Base-by-base conservation (phyloP, 2,888 invertebrate genomes). In the Malacosoma neustria region DNA sequence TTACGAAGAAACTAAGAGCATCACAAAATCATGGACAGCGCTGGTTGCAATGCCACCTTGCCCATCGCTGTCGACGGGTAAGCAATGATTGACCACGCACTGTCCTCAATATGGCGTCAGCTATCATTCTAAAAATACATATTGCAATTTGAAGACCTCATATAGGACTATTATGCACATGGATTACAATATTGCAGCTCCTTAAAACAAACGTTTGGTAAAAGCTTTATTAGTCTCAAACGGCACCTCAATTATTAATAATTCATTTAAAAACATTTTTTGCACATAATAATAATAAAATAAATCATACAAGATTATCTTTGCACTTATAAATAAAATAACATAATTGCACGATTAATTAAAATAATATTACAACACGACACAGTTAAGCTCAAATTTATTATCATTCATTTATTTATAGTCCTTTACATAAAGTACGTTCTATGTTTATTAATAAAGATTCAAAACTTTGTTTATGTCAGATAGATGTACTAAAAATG, bases 1-100 rank as follows among this genome's bases (percentile, higher is more conserved):
- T 67, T 73, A 79, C 56, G 54, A 62, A 57, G 54, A 66, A 70
- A 64, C 74, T 79, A 73, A 74, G 55, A 76, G 73, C 77, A 74
- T 77, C 75, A 74, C 77, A 62, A 68, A 75, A 72, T 70, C 59
- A 22, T 22, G 22, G 61, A 56, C 48, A 55, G 41, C 57, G 51
- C 56, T 54, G 51, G 49, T 36, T 3, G 13, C 13, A 31, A n/a
- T n/a, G n/a, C n/a, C n/a, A n/a, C n/a, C n/a, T n/a, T n/a, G n/a
- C n/a, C n/a, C n/a, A n/a, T n/a, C n/a, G n/a, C n/a, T n/a, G n/a
- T n/a, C n/a, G n/a, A n/a, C n/a, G n/a, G n/a, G n/a, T n/a, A n/a
- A n/a, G n/a, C n/a, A n/a, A n/a, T n/a, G n/a, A n/a, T n/a, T n/a
- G n/a, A n/a, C n/a, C n/a, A n/a, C n/a, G n/a, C n/a, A n/a, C n/a